Conservation (phyloP, 1,140 invertebrate species). For the Limonius californicus region DNA sequence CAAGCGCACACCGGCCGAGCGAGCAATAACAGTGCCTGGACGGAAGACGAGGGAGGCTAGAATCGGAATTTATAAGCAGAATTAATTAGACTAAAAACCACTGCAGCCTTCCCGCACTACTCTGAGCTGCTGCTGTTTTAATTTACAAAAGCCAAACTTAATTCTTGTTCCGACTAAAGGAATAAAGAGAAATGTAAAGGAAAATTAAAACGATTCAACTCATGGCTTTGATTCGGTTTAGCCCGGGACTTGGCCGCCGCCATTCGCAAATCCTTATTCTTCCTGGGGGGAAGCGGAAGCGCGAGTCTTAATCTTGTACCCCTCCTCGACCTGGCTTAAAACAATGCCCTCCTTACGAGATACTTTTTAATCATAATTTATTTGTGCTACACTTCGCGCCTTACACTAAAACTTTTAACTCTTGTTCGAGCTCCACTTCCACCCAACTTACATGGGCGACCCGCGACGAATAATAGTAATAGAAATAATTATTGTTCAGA, state of each 20-base stretch:
- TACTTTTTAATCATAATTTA: constrained; percentile 15
- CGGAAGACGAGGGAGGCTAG: constrained; percentile 25
- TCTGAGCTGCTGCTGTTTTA: constrained; percentile 47
- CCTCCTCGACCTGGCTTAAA: constrained; percentile 8
- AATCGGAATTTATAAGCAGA: constrained; percentile 53
- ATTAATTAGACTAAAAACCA: constrained; percentile 53
- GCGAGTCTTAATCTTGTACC: constrained; percentile 1
- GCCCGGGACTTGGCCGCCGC: constrained; percentile 33
- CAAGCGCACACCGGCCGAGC: constrained; percentile 47
- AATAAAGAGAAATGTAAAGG: constrained; percentile 51
- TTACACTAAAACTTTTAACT: constrained; percentile 12
- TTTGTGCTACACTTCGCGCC: constrained; percentile 4
- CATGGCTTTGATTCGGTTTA: constrained; percentile 48
- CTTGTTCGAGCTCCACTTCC: too few relatives aligned
- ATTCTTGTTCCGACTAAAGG: constrained; percentile 50
- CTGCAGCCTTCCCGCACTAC: constrained; percentile 44
- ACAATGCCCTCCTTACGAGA: constrained; percentile 15
- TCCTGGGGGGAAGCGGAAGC: constrained; percentile 18
- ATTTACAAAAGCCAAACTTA: constrained; percentile 54
- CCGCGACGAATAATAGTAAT: too few relatives aligned
- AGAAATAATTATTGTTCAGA: too few relatives aligned
- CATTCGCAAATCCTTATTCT: constrained; percentile 39
- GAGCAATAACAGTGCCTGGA: constrained; percentile 40
- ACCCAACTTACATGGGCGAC: too few relatives aligned
- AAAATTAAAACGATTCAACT: constrained; percentile 52